Percentiles rank a stretch among this genome's conserved stretches.
These are phyloP conservation scores for Ictalurus furcatus DNA, from an alignment of 2,113 vertebrate species.

Conservation along the genomic window DNA sequence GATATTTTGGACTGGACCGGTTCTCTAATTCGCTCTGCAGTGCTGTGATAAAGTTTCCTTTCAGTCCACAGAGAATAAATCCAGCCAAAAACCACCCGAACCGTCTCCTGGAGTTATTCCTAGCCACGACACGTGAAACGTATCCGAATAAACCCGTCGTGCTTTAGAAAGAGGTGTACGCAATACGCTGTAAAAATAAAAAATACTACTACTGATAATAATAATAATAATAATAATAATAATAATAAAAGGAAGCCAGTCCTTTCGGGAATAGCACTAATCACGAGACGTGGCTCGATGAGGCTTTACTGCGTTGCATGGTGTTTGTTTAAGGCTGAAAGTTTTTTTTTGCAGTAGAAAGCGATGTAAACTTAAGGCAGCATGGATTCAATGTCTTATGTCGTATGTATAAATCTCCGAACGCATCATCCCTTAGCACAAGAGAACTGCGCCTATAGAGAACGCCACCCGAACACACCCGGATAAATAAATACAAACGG, in stretches of 20 bases:
- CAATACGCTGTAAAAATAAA: background rate
- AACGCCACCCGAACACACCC: constrained; percentile 18
- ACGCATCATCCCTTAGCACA: constrained; percentile 56
- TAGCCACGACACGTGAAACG: background rate
- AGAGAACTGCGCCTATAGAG: constrained; percentile 19
- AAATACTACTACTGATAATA: no score
- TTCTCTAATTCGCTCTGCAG: background rate
- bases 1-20: background rate
- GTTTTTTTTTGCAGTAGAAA: constrained; percentile 77
- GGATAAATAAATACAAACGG: constrained; percentile 60
- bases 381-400: constrained; percentile 77
- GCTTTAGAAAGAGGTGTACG: background rate
- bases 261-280: background rate
- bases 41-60: background rate
- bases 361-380: constrained; percentile 92
- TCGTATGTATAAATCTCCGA: constrained; percentile 37
- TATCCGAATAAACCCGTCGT: background rate
- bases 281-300: constrained; percentile 31
- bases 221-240: background rate
- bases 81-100: background rate
- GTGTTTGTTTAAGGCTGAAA: constrained; percentile 87
- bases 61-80: background rate
- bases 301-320: constrained; percentile 71
- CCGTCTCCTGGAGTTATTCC: background rate
- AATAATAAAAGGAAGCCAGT: background rate